Base-by-base conservation (phyloP, 2,888 invertebrate genomes). In the Patella caerulea region DNA sequence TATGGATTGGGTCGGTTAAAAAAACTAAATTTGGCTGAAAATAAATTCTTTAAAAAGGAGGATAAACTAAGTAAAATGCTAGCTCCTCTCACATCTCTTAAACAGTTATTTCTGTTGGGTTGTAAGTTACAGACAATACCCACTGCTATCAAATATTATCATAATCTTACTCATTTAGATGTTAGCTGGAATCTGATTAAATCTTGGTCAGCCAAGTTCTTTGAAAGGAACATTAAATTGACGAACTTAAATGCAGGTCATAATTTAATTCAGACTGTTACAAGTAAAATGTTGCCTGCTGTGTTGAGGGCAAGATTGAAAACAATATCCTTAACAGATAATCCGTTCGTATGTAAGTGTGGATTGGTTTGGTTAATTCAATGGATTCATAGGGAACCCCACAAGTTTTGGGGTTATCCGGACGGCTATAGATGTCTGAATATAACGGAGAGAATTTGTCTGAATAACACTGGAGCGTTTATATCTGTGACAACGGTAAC, bases 331-430 rank as follows among this genome's bases (percentile, higher is more conserved):
- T 74, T 95, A 0, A 92, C 93, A 0, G 92, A 92, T 0, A 95
- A 95, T 85, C 93, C 93, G 14, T 93, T 94, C 34, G 91, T 94
- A 0, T 95, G 95, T 84, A 93, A 93, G 74, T 94, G 94, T 79
- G 88, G 92, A 3, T 88, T 93, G 0, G n/a, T 77, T 14, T 83
- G 83, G 83, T 82, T 83, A 19, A 56, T 65, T 15, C 72, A 81
- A 11, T 84, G 83, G 84, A 53, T 76, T 3, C 24, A 11, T 11
- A 54, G 45, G 5, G 73, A 71, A 14, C 65, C 69, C 1, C 24
- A 71, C 2, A 56, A 29, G 19, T 70, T 82, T n/a, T 12, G 19
- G 24, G 12, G 7, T 24, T 24, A 65, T 19, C 65, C 19, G 11
- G 12, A 9, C 3, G 65, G 65, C 9, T 65, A 65, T 11, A 9